Evolutionary conservation across 2,888 invertebrate species (phyloP), one percentile per base, ranked within the genome.

Genomic region (Cataglyphis altisquamis): DNA sequence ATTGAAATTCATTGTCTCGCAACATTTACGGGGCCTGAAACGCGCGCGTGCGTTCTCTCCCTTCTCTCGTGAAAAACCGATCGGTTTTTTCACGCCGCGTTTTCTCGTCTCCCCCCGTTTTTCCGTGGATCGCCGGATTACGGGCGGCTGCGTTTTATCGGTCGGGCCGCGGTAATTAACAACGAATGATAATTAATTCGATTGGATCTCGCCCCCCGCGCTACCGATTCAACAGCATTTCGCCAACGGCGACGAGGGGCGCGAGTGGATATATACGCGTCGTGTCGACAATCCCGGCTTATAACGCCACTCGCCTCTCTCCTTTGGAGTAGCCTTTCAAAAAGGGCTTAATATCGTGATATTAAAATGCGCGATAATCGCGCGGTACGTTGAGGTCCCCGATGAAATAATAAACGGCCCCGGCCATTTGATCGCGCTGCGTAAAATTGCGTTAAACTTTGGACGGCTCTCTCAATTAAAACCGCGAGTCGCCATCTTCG

Each of bases 111-210:
- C 81, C 10, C 25, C 25, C 25, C 25, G 32, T 72, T 74, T 87
- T 75, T 60, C 67, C 78, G 63, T 72, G 80, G 74, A 64, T 72
- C 63, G 41, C 57, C 67, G 32, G 80, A 64, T 83, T 75, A 84
- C 80, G 57, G 68, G 67, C 80, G 85, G 84, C 68, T 74, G 83
- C 89, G 88, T 91, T 93, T 92, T 92, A 92, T 93, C 90, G 90
- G 85, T 86, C 86, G 90, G 91, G 91, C 92, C 87, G 78, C 90
- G 88, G 90, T 91, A 91, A 93, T 93, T 92, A 93, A 93, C 92
- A 92, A 92, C 91, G 91, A 78, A 87, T 89, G 90, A 90, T 93
- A 92, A 93, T 94, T 92, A 93, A 93, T 94, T 93, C 89, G 90
- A 93, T 92, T 90, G 92, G 92, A 92, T 91, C 90, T 92, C 91